Conservation (phyloP, 2,113 vertebrate genomes). For the Thermophis baileyi region DNA sequence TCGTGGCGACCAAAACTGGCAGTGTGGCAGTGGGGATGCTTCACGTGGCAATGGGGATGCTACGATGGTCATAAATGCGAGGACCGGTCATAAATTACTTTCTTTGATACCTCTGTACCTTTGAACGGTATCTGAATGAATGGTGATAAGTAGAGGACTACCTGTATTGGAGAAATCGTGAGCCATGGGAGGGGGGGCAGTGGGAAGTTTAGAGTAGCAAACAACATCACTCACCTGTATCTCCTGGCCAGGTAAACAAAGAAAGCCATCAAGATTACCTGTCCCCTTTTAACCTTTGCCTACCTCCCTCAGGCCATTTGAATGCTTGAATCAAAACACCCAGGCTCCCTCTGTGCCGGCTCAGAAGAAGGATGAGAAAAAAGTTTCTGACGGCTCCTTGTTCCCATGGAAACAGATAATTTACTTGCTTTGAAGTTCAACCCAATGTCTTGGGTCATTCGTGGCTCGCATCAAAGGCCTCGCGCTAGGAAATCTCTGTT, state of each 20-base stretch:
- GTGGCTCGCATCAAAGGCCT: not conserved
- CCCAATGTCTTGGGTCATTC: not conserved
- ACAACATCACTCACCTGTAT: not conserved
- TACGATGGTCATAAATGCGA: not conserved
- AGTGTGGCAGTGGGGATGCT: not conserved
- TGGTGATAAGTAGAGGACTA: not conserved
- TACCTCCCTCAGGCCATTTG: no score
- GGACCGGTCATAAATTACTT: not conserved
- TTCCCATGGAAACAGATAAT: conserved; percentile 5
- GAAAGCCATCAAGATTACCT: not conserved
- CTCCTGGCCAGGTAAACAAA: not conserved
- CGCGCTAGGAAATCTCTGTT: not conserved
- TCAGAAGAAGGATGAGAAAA: not conserved
- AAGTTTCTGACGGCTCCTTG: not conserved
- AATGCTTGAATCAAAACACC: not conserved
- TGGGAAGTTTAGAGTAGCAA: not conserved
- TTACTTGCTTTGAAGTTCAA: not conserved
- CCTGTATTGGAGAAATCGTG: not conserved
- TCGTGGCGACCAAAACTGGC: not conserved
- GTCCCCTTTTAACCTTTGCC: not conserved
- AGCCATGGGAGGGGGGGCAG: not conserved
- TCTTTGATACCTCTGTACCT: not conserved
- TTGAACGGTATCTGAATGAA: not conserved
- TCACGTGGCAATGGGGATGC: not conserved
- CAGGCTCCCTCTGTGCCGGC: not conserved